These are phyloP conservation scores for Hololepta plana DNA, from an alignment of 2,888 invertebrate species.

Conservation along the genomic window DNA sequence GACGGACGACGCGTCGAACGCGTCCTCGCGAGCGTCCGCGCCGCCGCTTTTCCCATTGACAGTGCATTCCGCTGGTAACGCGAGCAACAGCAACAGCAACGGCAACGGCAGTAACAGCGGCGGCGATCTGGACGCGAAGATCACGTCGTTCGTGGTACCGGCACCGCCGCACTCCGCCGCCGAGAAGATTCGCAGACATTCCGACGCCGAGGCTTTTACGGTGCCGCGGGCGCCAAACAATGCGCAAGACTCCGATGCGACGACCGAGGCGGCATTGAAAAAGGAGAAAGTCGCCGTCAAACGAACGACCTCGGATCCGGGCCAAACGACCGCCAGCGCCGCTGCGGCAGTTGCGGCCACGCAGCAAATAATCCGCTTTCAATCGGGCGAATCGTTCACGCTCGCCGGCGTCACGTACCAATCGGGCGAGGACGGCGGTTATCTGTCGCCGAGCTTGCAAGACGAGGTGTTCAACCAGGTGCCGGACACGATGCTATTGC, in stretches of 20 bases:
- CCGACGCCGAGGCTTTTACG: conserved; percentile 37
- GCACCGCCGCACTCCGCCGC: conserved; percentile 30
- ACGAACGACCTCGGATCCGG: conserved; percentile 55
- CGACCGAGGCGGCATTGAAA: conserved; percentile 60
- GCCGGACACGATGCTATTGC: conserved; percentile 48
- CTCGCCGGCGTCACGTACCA: conserved; percentile 43
- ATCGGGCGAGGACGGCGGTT: conserved; percentile 37
- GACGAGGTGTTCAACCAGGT: conserved; percentile 63
- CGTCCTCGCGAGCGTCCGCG: conserved; percentile 15
- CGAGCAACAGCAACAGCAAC: too few species aligned
- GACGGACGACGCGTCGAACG: conserved; percentile 12
- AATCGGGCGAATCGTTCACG: conserved; percentile 40
- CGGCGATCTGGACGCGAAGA: conserved; percentile 22
- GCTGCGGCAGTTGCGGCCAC: too few species aligned
- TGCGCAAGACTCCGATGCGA: conserved; percentile 52
- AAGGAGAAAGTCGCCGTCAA: conserved; percentile 51
- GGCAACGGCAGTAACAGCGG: too few species aligned
- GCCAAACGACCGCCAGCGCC: too few species aligned
- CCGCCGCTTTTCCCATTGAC: conserved; percentile 27
- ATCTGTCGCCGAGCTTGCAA: conserved; percentile 41
- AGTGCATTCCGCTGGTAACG: conserved; percentile 26
- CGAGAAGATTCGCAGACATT: conserved; percentile 35
- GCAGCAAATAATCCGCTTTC: conserved; percentile 37
- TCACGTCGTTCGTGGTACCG: conserved; percentile 36
- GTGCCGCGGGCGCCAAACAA: conserved; percentile 29